Evolutionary conservation across 2,113 vertebrate species (phyloP), one percentile per base, ranked within the genome.

Genomic region (Caracal caracal): DNA sequence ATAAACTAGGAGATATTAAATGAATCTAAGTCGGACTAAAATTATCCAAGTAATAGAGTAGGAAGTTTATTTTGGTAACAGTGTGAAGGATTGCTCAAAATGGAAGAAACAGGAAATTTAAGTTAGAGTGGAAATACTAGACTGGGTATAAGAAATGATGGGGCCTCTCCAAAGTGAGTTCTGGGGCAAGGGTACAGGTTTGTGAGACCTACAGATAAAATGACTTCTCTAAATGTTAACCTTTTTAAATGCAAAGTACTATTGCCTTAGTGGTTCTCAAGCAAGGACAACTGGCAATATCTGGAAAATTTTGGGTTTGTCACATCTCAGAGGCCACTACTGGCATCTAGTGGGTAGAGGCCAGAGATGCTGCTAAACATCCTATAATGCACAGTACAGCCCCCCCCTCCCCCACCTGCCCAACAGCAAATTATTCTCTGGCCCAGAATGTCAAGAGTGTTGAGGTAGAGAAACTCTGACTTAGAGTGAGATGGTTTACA

Each of bases 381-480:
- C 28, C 12, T n/a, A 1, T 20, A 43, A 6, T 33, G 40, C 26
- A 15, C 11, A 49, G 11, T 22, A 19, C 28, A 43, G 33, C 11
- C 12, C 1, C 26, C 56, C 3, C 8, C 8, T 5, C 0, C 26
- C 4, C 66, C 4, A 9, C 56, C 56, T 15, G 15, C 20, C 20
- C 20, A 59, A 59, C 53, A 30, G 1, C 17, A 37, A 35, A 85
- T 26, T 33, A 33, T 37, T 59, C 24, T 61, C 26, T 2, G 5
- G 63, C 49, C 22, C 75, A 87, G 56, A 70, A 70, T 4, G 65
- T 22, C 30, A n/a, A 10, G 6, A 61, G 33, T 10, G 40, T 30
- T 3, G 37, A 47, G 8, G 37, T 26, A 6, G 40, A 65, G 47
- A 56, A 68, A 81, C 19, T 26, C 28, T 43, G 26, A 26, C 43